Evolutionary conservation across 2,888 invertebrate species (phyloP), one percentile per base, ranked within the genome.

Genomic region (Dioctria linearis): DNA sequence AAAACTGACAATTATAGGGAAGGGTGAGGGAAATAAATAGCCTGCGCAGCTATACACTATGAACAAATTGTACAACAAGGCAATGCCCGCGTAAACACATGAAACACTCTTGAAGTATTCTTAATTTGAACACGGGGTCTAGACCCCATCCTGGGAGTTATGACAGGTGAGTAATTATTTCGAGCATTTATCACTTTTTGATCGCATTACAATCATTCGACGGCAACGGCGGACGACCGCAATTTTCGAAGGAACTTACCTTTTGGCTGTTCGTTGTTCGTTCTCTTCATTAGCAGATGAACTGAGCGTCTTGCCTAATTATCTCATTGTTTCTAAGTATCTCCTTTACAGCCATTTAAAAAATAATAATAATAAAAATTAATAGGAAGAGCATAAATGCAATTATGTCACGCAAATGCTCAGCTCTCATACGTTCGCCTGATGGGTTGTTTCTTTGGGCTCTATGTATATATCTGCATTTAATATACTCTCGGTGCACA

Each of bases 101-200:
- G 65, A 40, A 39, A 40, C 9, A 40, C 9, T 40, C 46, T 67
- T 51, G 37, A 43, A 51, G 51, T n/a, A n/a, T 25, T 25, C 25
- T 51, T 37, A 51, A 69, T 39, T 9, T 51, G 39, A 37, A 69
- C 69, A n/a, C 4, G 51, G 51, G 39, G 49, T 69, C 37, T 51
- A 69, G 39, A 69, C 51, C 69, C 51, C 49, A 69, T 69, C 25
- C 69, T 39, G 40, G 9, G 69, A 69, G 69, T 69, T 69, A 69
- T 69, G 51, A 69, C 69, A 69, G 69, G 69, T 69, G 69, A 69
- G 51, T 69, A 69, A 69, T 69, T 69, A 69, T 51, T 69, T 54
- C 51, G 39, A 51, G 49, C 51, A 46, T 69, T 69, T 69, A 69
- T 69, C 69, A 51, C 51, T 69, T 69, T 51, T 69, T 54, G 51